phyloP scores from a whole-genome alignment of 2,113 vertebrate genomes.

The Lynx canadensis region DNA sequence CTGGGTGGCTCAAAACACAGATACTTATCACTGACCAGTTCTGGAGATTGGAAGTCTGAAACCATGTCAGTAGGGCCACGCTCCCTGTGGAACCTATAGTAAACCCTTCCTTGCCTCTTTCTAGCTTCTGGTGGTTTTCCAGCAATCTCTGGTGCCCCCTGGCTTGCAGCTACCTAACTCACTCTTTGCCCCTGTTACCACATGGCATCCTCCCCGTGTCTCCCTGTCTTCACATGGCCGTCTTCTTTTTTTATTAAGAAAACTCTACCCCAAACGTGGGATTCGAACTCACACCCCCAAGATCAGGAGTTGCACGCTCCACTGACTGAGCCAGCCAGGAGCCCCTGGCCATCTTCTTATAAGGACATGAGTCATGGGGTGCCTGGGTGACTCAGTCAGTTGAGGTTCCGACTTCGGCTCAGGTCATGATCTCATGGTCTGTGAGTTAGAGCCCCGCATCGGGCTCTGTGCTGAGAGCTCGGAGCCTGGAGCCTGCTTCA shows the following conservation, averaged over 20 bases:
- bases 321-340: background rate
- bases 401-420: too few species aligned
- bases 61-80: background rate
- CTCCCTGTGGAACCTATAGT: background rate
- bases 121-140: background rate
- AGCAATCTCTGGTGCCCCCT: background rate
- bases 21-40: background rate
- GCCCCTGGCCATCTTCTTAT: background rate
- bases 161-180: background rate
- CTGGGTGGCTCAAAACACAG: background rate
- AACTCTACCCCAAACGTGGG: background rate
- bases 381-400: too few species aligned
- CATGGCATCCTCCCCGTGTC: background rate
- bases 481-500: too few species aligned
- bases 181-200: background rate
- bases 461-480: too few species aligned
- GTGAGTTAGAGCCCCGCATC: too few species aligned
- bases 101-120: background rate
- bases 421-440: too few species aligned
- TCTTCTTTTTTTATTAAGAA: background rate
- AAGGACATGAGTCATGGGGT: background rate
- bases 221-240: background rate
- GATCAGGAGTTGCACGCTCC: background rate
- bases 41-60: background rate
- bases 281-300: background rate